These are phyloP conservation scores for Mugil cephalus DNA, from an alignment of 2,113 vertebrate genomes.

Conservation along the genomic window DNA sequence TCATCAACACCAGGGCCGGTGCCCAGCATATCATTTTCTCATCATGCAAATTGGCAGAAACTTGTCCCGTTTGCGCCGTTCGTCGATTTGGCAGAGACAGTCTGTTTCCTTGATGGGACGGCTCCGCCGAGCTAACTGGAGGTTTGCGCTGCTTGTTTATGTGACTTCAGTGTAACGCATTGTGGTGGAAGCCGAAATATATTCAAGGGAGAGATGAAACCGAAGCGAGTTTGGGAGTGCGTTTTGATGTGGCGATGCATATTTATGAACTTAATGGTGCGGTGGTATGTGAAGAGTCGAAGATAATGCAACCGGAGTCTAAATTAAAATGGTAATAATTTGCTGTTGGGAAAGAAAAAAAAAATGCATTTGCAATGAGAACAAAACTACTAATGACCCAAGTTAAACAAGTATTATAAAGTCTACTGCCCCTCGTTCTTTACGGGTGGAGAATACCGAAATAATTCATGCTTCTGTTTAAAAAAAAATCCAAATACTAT, in stretches of 20 bases:
- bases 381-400: conserved; percentile 28
- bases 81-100: conserved; percentile 58
- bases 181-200: conserved; percentile 31
- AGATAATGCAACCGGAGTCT: conserved; percentile 25
- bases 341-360: conserved; percentile 9
- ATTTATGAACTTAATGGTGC: conserved; percentile 52
- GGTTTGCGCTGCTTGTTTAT: conserved; percentile 44
- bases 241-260: conserved; percentile 53
- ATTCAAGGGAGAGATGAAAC: conserved; percentile 21
- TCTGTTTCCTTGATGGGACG: conserved; percentile 44
- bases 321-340: conserved; percentile 50
- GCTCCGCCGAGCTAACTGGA: conserved; percentile 50
- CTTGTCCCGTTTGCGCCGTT: conserved; percentile 56
- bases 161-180: conserved; percentile 27
- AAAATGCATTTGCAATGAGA: conserved; percentile 23
- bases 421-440: conserved; percentile 14
- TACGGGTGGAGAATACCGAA: conserved; percentile 30
- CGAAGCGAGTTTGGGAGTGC: conserved; percentile 9
- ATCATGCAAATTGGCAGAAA: conserved; percentile 80
- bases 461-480: conserved; percentile 55
- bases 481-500: conserved; percentile 37
- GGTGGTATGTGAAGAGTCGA: conserved; percentile 38
- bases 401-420: conserved; percentile 33
- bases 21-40: conserved; percentile 76
- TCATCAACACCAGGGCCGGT: conserved; percentile 74